Conservation (phyloP, 2,113 vertebrate genomes). For the Nannospalax galili region DNA sequence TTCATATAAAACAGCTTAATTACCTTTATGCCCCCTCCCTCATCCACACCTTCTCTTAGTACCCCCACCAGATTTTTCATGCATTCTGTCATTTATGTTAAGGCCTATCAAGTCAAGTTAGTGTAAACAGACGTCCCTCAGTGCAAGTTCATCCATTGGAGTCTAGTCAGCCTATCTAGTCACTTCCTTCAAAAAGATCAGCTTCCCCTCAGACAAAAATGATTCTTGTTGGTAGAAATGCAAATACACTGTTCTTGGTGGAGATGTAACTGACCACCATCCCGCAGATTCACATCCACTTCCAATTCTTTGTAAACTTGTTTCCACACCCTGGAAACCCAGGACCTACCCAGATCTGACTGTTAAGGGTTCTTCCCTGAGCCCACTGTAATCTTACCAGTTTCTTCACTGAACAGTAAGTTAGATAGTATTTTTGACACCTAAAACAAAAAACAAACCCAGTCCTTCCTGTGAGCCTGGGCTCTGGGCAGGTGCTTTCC, state of each 20-base stretch:
- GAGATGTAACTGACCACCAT: too few relatives aligned
- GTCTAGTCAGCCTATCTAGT: too few relatives aligned
- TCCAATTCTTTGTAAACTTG: neutral
- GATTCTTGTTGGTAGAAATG: neutral
- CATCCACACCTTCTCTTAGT: too few relatives aligned
- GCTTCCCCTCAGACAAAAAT: neutral
- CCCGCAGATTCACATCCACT: neutral
- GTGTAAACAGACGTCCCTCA: too few relatives aligned
- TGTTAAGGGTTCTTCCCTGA: neutral
- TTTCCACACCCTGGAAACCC: neutral
- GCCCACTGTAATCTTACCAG: neutral
- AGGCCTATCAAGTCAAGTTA: too few relatives aligned
- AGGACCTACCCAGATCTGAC: neutral
- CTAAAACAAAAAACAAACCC: neutral
- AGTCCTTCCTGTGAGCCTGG: neutral
- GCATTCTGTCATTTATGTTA: too few relatives aligned
- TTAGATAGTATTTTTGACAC: neutral
- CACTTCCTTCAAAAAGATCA: too few relatives aligned
- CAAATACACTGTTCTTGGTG: neutral
- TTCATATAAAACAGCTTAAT: too few relatives aligned
- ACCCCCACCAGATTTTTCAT: too few relatives aligned
- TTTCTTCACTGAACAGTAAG: neutral
- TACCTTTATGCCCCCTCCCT: too few relatives aligned
- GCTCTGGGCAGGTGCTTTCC: neutral
- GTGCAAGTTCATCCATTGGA: too few relatives aligned